Evolutionary conservation across 2,888 invertebrate genomes (phyloP).

Genomic region (Dicycla oo): DNA sequence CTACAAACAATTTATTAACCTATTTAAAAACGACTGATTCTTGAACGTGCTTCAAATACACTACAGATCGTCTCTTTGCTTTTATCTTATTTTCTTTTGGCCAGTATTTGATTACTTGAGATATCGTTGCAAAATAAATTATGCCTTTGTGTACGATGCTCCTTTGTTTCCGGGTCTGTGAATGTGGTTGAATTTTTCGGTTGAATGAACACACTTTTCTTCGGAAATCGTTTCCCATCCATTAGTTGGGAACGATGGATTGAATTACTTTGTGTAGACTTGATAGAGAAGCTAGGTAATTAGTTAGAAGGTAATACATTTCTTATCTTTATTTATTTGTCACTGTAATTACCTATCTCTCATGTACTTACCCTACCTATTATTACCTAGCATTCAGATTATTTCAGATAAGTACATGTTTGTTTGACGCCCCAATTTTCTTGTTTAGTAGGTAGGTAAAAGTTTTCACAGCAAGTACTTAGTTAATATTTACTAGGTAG

Average conservation of each 20-base stretch:
- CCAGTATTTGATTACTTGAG: constrained; percentile 8
- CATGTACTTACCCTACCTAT: neutral
- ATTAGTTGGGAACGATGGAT: constrained; percentile 31
- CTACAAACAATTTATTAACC: too few relatives aligned
- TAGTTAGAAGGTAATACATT: constrained; percentile 31
- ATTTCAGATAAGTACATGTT: too few relatives aligned
- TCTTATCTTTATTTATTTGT: constrained; percentile 1
- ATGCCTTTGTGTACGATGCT: constrained; percentile 23
- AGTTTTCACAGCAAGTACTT: neutral
- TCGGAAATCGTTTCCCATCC: constrained; percentile 34
- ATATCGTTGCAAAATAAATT: constrained; percentile 18
- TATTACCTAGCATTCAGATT: too few relatives aligned
- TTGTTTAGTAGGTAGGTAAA: neutral
- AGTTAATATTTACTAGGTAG: constrained; percentile 2
- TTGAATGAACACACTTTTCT: constrained; percentile 35
- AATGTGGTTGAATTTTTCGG: constrained; percentile 51
- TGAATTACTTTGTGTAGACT: constrained; percentile 38
- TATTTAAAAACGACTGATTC: too few relatives aligned
- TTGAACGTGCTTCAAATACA: too few relatives aligned
- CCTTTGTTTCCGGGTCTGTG: constrained; percentile 24
- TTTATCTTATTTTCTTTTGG: neutral
- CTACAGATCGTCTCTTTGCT: too few relatives aligned
- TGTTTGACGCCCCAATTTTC: neutral
- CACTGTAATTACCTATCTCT: neutral
- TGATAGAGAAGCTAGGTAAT: constrained; percentile 35